Evolutionary conservation across 2,888 invertebrate genomes (phyloP).

Genomic region (Melinaea menophilus): DNA sequence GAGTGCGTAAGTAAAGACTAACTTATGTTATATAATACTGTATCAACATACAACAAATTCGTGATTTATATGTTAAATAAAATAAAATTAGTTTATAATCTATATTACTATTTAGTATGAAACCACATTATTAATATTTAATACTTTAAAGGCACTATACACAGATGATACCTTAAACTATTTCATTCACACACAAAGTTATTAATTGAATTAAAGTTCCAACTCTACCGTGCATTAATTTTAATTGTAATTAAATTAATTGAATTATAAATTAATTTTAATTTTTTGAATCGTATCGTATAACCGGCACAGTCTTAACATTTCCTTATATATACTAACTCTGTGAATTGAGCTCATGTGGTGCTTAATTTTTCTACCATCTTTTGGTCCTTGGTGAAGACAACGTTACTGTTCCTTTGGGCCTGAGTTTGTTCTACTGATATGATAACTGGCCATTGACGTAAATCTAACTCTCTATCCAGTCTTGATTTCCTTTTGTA

Average conservation of each 20-base stretch:
- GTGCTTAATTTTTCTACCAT: constrained; percentile 7
- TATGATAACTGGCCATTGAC: constrained; percentile 63
- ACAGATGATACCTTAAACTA: background rate
- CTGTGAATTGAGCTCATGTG: constrained; percentile 12
- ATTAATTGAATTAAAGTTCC: background rate
- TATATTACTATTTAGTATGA: background rate
- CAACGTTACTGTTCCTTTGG: constrained; percentile 45
- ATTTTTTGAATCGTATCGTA: background rate
- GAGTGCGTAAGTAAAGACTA: constrained; percentile 29
- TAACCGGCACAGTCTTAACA: constrained; percentile 25
- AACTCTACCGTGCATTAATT: background rate
- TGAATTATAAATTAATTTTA: background rate
- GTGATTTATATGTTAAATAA: constrained; percentile 34
- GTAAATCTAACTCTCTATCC: constrained; percentile 59
- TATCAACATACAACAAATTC: constrained; percentile 44
- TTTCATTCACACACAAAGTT: background rate
- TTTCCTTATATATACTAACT: constrained; percentile 20
- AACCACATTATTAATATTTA: background rate
- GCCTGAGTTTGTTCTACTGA: constrained; percentile 58
- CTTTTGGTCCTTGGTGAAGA: constrained; percentile 62
- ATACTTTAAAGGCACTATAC: constrained; percentile 2
- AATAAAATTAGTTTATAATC: background rate
- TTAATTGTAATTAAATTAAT: background rate
- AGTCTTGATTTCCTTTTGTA: constrained; percentile 53
- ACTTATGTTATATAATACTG: constrained; percentile 37